A percentile compares a stretch with the other conserved stretches of the same genome.
phyloP scores from a whole-genome alignment of 1,140 invertebrate species.

The Teleopsis dalmanni region DNA sequence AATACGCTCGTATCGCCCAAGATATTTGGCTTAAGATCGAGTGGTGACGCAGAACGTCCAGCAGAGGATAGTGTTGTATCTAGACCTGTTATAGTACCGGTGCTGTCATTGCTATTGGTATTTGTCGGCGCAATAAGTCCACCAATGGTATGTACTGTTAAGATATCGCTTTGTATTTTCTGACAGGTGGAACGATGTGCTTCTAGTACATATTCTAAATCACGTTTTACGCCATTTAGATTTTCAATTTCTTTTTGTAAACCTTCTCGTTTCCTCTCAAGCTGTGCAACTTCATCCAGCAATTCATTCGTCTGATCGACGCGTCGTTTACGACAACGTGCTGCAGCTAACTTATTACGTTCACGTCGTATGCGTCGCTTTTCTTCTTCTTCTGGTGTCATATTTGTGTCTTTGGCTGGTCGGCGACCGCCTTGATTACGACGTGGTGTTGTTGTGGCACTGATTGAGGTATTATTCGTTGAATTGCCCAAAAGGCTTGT shows the following conservation, averaged over 20 bases:
- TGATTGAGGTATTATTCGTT: slow-evolving; percentile 26
- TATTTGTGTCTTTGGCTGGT: slow-evolving; percentile 62
- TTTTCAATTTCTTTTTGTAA: slow-evolving; percentile 75
- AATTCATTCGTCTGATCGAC: slow-evolving; percentile 92
- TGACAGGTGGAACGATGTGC: slow-evolving; percentile 53
- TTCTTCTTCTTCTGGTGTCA: slow-evolving; percentile 87
- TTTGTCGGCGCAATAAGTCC: slow-evolving; percentile 25
- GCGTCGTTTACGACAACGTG: slow-evolving; percentile 87
- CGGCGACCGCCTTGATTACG: slow-evolving; percentile 70
- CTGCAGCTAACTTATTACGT: slow-evolving; percentile 92
- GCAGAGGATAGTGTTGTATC: slow-evolving; percentile 36
- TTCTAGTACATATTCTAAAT: slow-evolving; percentile 72
- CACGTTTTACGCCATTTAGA: slow-evolving; percentile 66
- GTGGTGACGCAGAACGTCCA: slow-evolving; percentile 49
- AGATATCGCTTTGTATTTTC: slow-evolving; percentile 26
- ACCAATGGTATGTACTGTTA: slow-evolving; percentile 31
- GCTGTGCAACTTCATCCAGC: slow-evolving; percentile 78
- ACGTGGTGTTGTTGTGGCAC: slow-evolving; percentile 41
- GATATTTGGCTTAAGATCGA: slow-evolving; percentile 60
- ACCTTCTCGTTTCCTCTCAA: slow-evolving; percentile 73
- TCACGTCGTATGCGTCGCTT: slow-evolving; percentile 76
- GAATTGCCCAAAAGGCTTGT: slow-evolving; percentile 19
- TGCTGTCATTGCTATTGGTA: slow-evolving; percentile 30
- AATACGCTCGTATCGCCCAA: slow-evolving; percentile 17
- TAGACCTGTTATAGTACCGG: slow-evolving; percentile 31